Evolutionary conservation across 2,797 vertebrate species (phyloP).

Genomic region (Toxotes lorentzi): DNA sequence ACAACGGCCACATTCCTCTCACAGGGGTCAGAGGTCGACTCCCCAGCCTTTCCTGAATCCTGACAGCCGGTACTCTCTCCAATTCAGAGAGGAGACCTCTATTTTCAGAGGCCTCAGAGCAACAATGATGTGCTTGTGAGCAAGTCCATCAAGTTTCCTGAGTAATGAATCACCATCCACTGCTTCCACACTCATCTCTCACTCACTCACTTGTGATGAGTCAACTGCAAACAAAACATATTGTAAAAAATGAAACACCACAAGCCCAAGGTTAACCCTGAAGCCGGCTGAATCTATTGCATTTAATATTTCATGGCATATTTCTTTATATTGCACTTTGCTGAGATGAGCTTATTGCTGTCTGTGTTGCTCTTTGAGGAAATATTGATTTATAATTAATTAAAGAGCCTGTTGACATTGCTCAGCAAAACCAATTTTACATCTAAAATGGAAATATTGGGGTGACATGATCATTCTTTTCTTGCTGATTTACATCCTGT

Average conservation of each 20-base stretch:
- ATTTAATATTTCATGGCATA: slow-evolving; percentile 10
- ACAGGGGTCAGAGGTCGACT: slow-evolving; percentile 67
- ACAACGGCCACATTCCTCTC: slow-evolving; percentile 68
- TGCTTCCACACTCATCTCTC: slow-evolving; percentile 35
- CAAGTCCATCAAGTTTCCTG: slow-evolving; percentile 63
- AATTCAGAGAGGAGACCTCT: slow-evolving; percentile 72
- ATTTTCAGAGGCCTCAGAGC: slow-evolving; percentile 59
- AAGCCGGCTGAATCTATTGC: neutral
- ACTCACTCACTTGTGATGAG: slow-evolving; percentile 28
- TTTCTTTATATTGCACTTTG: neutral
- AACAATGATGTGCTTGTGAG: slow-evolving; percentile 74
- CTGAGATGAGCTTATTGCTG: neutral
- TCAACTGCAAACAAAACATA: slow-evolving; percentile 37
- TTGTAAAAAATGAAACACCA: slow-evolving; percentile 11
- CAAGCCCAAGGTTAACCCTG: slow-evolving; percentile 2
- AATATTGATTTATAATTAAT: slow-evolving; percentile 12
- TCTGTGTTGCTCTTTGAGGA: neutral
- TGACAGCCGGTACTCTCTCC: slow-evolving; percentile 66
- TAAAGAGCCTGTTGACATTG: neutral
- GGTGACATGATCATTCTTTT: slow-evolving; percentile 19
- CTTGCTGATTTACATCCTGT: slow-evolving; percentile 61
- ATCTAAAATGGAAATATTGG: slow-evolving; percentile 33
- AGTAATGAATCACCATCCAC: slow-evolving; percentile 64
- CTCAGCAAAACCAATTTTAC: slow-evolving; percentile 22
- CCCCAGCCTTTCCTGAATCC: slow-evolving; percentile 52